Conservation (phyloP, 2,888 invertebrate genomes). For the Phengaris arion region DNA sequence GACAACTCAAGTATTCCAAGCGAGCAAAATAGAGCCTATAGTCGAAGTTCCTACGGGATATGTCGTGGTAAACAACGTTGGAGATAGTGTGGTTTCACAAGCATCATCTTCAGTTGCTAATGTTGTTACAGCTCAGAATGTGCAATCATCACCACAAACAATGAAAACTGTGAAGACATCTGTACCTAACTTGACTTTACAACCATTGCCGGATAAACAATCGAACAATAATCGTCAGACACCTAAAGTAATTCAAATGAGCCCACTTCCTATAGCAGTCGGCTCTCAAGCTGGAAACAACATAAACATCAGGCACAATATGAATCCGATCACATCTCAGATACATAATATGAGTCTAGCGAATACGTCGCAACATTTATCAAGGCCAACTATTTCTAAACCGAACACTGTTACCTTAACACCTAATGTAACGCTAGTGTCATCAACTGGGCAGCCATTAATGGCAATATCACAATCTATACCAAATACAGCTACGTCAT, state of each 20-base stretch:
- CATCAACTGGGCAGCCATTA: slow-evolving; percentile 70
- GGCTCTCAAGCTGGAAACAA: slow-evolving; percentile 59
- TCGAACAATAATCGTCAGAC: slow-evolving; percentile 61
- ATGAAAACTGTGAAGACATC: slow-evolving; percentile 66
- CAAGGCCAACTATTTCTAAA: slow-evolving; percentile 60
- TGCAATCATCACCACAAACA: slow-evolving; percentile 64
- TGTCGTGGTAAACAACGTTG: slow-evolving; percentile 83
- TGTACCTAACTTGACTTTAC: slow-evolving; percentile 71
- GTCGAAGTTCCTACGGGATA: slow-evolving; percentile 87
- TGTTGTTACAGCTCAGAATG: slow-evolving; percentile 65
- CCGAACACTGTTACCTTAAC: slow-evolving; percentile 64
- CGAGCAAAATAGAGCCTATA: slow-evolving; percentile 90
- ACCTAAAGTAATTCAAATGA: slow-evolving; percentile 73
- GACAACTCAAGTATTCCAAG: slow-evolving; percentile 90
- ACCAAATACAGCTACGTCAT: slow-evolving; percentile 60
- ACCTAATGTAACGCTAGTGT: slow-evolving; percentile 69
- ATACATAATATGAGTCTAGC: slow-evolving; percentile 69
- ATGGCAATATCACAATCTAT: slow-evolving; percentile 74
- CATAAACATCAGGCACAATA: slow-evolving; percentile 61
- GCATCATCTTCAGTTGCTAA: slow-evolving; percentile 63
- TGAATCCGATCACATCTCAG: slow-evolving; percentile 75
- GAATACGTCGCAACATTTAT: slow-evolving; percentile 60
- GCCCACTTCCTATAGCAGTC: slow-evolving; percentile 53
- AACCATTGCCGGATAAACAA: slow-evolving; percentile 71
- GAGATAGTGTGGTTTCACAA: slow-evolving; percentile 67